Percentiles rank a stretch among this genome's conserved stretches.
These are phyloP conservation scores for Chrysina gloriosa DNA, from an alignment of 2,888 invertebrate species.

Conservation along the genomic window DNA sequence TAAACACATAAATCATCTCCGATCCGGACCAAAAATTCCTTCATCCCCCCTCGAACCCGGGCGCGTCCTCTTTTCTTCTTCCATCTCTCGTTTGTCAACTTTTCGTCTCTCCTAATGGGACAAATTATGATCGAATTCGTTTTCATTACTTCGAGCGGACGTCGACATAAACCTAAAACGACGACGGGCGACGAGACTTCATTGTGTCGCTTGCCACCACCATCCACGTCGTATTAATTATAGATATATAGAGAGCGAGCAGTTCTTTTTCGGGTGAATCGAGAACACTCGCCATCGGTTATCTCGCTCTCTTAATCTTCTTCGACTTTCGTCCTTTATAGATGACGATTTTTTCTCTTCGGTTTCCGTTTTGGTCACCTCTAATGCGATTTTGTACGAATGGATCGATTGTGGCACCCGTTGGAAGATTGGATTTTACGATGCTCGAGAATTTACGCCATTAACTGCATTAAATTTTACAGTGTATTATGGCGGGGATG, in stretches of 20 bases:
- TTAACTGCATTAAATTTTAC: conserved; percentile 7
- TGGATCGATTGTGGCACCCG: background rate
- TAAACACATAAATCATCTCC: conserved; percentile 28
- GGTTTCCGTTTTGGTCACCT: no score
- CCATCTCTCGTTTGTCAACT: conserved; percentile 6
- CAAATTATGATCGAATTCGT: conserved; percentile 36
- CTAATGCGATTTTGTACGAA: no score
- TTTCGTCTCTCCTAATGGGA: conserved; percentile 12
- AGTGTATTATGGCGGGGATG: background rate
- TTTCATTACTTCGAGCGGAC: conserved; percentile 25
- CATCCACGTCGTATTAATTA: conserved; percentile 23
- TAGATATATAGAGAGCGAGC: no score
- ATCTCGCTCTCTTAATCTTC: no score
- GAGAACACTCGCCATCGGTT: no score
- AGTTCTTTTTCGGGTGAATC: background rate
- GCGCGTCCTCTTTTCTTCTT: no score
- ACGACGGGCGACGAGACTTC: no score
- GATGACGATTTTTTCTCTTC: no score
- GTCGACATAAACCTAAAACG: conserved; percentile 21
- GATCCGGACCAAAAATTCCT: background rate
- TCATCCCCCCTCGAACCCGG: no score
- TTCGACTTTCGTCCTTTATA: no score
- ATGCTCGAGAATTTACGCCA: background rate
- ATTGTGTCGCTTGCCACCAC: conserved; percentile 16
- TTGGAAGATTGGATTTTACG: background rate